A percentile compares a stretch with the other conserved stretches of the same genome.
These are phyloP conservation scores for Autographa pulchrina DNA, from an alignment of 2,888 invertebrate species.

Conservation along the genomic window DNA sequence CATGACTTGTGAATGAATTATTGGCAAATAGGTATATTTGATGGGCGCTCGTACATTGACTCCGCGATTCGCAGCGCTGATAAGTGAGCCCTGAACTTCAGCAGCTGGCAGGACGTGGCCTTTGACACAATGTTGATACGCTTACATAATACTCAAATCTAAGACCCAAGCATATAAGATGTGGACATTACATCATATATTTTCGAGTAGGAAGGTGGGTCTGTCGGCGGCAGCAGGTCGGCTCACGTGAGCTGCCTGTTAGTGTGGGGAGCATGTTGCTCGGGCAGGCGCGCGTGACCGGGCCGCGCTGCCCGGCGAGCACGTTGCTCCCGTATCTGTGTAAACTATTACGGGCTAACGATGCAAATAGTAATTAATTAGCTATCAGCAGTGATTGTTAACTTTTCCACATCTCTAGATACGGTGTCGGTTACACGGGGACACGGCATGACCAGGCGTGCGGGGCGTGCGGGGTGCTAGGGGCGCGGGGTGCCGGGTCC, in stretches of 20 bases:
- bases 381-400: slow-evolving; percentile 22
- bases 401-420: slow-evolving; percentile 16
- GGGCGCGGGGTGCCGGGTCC: background rate
- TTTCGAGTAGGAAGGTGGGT: background rate
- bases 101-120: background rate
- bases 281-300: slow-evolving; percentile 18
- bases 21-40: slow-evolving; percentile 14
- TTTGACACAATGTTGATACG: background rate
- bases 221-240: background rate
- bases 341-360: slow-evolving; percentile 38
- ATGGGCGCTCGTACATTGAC: slow-evolving; percentile 37
- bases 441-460: background rate
- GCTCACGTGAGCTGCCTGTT: background rate
- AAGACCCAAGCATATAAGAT: background rate
- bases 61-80: slow-evolving; percentile 10
- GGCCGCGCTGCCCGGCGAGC: slow-evolving; percentile 16
- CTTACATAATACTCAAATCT: background rate
- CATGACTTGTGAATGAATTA: background rate
- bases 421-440: slow-evolving; percentile 7
- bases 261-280: background rate
- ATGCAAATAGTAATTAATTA: slow-evolving; percentile 35
- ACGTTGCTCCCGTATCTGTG: slow-evolving; percentile 35
- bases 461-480: background rate
- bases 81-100: slow-evolving; percentile 35
- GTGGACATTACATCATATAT: background rate